phyloP scores from a whole-genome alignment of 2,888 invertebrate species.

The Panorpa germanica region DNA sequence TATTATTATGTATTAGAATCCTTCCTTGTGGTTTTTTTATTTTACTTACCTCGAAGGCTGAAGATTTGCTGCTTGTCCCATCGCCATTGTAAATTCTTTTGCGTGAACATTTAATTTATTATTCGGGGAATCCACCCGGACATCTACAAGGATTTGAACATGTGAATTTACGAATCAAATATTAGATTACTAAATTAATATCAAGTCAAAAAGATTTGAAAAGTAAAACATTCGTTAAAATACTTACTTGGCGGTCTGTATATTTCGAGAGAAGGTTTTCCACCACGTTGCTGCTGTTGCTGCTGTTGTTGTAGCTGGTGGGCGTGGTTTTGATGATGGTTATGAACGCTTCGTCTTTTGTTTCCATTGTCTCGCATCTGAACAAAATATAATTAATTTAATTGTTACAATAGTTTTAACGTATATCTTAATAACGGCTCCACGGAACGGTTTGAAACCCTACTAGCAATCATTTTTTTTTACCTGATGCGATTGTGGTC shows the following conservation, averaged over 20 bases:
- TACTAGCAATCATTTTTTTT: slow-evolving; percentile 3
- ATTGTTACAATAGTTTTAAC: too few relatives aligned
- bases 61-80: too few relatives aligned
- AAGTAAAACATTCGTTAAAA: too few relatives aligned
- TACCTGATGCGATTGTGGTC: slow-evolving; percentile 36
- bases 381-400: too few relatives aligned
- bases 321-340: slow-evolving; percentile 19
- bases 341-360: slow-evolving; percentile 53
- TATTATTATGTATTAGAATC: too few relatives aligned
- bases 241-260: slow-evolving; percentile 73
- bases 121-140: slow-evolving; percentile 35
- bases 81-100: slow-evolving; percentile 80
- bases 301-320: too few relatives aligned
- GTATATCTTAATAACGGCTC: too few relatives aligned
- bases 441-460: slow-evolving; percentile 1
- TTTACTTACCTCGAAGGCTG: slow-evolving; percentile 20
- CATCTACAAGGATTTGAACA: slow-evolving; percentile 25
- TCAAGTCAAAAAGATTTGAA: slow-evolving; percentile 4
- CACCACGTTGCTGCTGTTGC: slow-evolving; percentile 28
- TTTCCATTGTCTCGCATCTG: slow-evolving; percentile 37
- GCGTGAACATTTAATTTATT: slow-evolving; percentile 74
- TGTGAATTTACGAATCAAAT: slow-evolving; percentile 5
- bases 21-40: too few relatives aligned
- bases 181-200: slow-evolving; percentile 3
- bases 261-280: slow-evolving; percentile 73